Evolutionary conservation across 2,113 vertebrate species (phyloP).

Genomic region (Anhinga rufa): DNA sequence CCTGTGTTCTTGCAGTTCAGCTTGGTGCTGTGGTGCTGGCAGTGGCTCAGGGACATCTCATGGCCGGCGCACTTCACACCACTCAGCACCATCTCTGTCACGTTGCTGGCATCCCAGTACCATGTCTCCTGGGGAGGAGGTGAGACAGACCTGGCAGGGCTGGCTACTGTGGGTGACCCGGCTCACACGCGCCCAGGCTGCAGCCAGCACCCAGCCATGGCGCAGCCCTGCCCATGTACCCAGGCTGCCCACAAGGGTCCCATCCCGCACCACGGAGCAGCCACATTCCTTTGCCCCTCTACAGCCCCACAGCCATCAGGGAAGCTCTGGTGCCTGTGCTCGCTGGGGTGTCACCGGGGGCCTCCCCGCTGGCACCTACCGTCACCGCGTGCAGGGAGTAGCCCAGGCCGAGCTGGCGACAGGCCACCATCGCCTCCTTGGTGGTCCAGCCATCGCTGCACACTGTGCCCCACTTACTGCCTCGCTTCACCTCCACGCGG

Average conservation of each 20-base stretch:
- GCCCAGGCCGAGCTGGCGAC: slow-evolving; percentile 86
- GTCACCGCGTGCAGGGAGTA: slow-evolving; percentile 86
- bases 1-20: slow-evolving; percentile 84
- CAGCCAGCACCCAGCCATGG: neutral
- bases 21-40: slow-evolving; percentile 79
- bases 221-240: accelerated
- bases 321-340: neutral
- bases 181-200: accelerated
- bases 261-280: accelerated
- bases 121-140: slow-evolving; percentile 87
- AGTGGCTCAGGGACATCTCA: slow-evolving; percentile 89
- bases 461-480: slow-evolving; percentile 82
- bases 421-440: slow-evolving; percentile 85
- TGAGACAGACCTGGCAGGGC: neutral
- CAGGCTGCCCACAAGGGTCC: neutral
- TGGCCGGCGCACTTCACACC: slow-evolving; percentile 87
- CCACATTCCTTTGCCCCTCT: neutral
- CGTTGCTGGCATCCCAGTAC: slow-evolving; percentile 95
- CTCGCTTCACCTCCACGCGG: slow-evolving; percentile 83
- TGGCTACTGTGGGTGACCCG: accelerated
- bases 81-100: slow-evolving; percentile 90
- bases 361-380: slow-evolving; percentile 70
- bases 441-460: slow-evolving; percentile 87
- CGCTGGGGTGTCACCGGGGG: accelerated
- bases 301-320: accelerated